A percentile compares a stretch with the other conserved stretches of the same genome.
Evolutionary conservation across 1,140 invertebrate species (phyloP).

Genomic region (Arctopsyche grandis): DNA sequence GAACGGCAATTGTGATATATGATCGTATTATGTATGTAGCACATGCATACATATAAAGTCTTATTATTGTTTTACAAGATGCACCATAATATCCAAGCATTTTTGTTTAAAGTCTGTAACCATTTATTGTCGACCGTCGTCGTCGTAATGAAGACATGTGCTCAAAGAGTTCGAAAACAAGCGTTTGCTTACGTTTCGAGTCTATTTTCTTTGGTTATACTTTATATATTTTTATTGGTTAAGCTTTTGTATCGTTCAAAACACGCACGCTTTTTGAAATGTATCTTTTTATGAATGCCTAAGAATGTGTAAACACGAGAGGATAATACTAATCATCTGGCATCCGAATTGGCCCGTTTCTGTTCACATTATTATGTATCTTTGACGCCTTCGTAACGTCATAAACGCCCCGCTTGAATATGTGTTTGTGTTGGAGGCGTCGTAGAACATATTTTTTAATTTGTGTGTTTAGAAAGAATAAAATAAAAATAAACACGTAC

Average conservation of each 20-base stretch:
- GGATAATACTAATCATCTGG: slow-evolving; percentile 22
- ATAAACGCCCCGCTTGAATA: slow-evolving; percentile 15
- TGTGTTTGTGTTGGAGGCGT: not conserved
- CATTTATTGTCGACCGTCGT: not conserved
- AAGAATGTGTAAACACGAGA: slow-evolving; percentile 11
- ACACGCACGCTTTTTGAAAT: not conserved
- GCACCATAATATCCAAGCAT: not conserved
- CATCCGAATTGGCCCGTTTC: slow-evolving; percentile 11
- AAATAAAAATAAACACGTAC: slow-evolving; percentile 19
- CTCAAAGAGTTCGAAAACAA: slow-evolving; percentile 19
- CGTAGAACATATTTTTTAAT: slow-evolving; percentile 12
- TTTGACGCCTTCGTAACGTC: slow-evolving; percentile 12
- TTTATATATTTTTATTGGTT: slow-evolving; percentile 5
- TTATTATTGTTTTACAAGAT: not conserved
- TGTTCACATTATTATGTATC: not conserved
- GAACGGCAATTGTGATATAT: too few relatives aligned
- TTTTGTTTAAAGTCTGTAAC: not conserved
- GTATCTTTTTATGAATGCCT: slow-evolving; percentile 15
- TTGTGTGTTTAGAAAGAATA: slow-evolving; percentile 14
- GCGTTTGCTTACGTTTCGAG: not conserved
- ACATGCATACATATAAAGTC: not conserved
- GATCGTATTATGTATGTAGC: too few relatives aligned
- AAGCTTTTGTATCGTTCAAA: slow-evolving; percentile 21
- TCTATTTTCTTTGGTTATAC: not conserved
- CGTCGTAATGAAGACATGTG: slow-evolving; percentile 24